Conservation (phyloP, 2,113 vertebrate genomes). For the Archocentrus centrarchus region DNA sequence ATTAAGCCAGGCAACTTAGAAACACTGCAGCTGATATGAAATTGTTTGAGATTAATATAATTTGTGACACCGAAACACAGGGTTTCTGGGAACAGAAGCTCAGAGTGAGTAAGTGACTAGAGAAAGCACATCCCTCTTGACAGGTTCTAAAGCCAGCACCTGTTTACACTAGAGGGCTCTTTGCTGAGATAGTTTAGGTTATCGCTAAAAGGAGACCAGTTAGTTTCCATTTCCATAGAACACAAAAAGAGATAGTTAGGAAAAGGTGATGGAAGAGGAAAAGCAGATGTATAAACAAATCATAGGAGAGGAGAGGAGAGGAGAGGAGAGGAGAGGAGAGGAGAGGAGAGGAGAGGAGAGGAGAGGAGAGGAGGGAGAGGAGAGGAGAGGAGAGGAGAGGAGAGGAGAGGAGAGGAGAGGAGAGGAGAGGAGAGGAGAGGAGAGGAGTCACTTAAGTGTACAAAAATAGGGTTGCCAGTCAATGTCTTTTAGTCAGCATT, state of each 20-base stretch:
- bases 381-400: neutral
- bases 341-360: rapidly evolving
- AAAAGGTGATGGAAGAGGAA: conserved; percentile 17
- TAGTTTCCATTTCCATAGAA: conserved; percentile 44
- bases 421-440: neutral
- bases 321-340: neutral
- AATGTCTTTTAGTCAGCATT: conserved; percentile 17
- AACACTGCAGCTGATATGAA: neutral
- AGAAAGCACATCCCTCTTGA: conserved; percentile 26
- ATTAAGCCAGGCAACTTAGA: neutral
- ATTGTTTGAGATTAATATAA: conserved; percentile 12
- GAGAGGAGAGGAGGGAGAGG: neutral
- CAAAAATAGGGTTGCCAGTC: conserved; percentile 31
- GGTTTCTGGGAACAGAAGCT: conserved; percentile 16
- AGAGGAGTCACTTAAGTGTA: neutral
- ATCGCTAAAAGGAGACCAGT: conserved; percentile 2
- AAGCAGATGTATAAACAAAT: conserved; percentile 12
- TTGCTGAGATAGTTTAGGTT: conserved; percentile 38
- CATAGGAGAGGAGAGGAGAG: neutral
- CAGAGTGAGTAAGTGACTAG: conserved; percentile 33
- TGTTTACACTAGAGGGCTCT: conserved; percentile 65
- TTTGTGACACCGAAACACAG: neutral
- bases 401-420: rapidly evolving
- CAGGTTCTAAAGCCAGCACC: conserved; percentile 13
- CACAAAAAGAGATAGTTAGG: neutral